Conservation (phyloP, 64 coral and sea anemone species). For the Dendrophyllia cribrosa region DNA sequence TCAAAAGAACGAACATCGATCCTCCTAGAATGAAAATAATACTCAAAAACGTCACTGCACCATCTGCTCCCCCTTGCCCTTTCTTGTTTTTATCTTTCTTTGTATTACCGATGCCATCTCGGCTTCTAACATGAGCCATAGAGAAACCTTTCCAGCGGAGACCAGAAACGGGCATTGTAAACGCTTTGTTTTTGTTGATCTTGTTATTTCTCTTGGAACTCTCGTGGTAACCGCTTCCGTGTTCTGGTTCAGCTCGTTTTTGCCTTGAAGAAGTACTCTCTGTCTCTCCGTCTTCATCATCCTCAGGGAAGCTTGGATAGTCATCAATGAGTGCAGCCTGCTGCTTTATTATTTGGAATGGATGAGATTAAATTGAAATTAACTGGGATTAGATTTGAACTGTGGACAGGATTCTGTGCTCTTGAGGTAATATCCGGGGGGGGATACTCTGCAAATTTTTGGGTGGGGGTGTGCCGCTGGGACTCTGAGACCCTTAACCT, state of each 20-base stretch:
- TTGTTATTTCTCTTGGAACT: neutral
- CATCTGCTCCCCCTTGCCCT: neutral
- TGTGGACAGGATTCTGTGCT: no score
- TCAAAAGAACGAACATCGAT: neutral
- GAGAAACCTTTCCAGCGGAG: slow-evolving; percentile 11
- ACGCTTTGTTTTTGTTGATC: neutral
- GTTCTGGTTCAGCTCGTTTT: neutral
- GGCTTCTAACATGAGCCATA: neutral
- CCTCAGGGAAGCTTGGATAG: neutral
- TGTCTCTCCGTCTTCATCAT: neutral
- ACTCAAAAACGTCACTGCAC: no score
- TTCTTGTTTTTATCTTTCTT: neutral
- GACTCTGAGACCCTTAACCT: no score
- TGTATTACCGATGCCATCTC: neutral
- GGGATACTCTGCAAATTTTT: no score
- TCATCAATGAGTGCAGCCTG: neutral
- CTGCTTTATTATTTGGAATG: no score
- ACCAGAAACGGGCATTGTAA: neutral
- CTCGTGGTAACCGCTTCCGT: neutral
- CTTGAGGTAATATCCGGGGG: no score
- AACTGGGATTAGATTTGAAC: no score
- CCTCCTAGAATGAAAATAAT: neutral
- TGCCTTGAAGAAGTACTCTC: neutral
- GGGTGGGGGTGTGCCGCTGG: no score
- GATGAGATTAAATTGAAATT: no score